Base-by-base conservation (phyloP, 2,113 vertebrate species). In the Dasyornis broadbenti region DNA sequence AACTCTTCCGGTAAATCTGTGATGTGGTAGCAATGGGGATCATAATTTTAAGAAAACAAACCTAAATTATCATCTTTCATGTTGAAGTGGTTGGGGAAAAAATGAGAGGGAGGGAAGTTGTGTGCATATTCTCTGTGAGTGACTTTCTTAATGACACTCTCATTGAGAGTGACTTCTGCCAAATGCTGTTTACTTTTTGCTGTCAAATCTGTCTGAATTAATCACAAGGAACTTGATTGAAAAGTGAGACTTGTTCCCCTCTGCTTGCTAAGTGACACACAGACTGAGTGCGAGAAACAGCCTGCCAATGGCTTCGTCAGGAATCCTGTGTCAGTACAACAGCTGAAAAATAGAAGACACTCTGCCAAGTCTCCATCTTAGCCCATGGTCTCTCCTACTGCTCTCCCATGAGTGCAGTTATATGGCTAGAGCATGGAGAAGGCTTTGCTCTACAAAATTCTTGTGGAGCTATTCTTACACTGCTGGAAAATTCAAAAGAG, bases 141-240 rank as follows among this genome's bases (percentile, higher is more conserved):
- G 54, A 80, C 52, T 97, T 90, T 93, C 76, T 54, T 81, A 90
- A 90, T 35, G 3, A 95, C 86, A 81, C 9, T 70, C 14, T 82
- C 52, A 92, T 78, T 94, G 86, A 89, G 76, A 90, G 39, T 89
- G 52, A 82, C 92, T 97, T 93, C 59, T 94, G 94, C 89, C 92
- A 96, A 95, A 93, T 86, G 79, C 68, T 93, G 86, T 86, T 93
- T 94, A 89, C 33, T 70, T 95, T 95, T 63, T 83, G 11, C 79
- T 96, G 89, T 90, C 91, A 95, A 49, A 86, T 90, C 57, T 93
- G 54, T 56, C 90, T 89, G 72, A 95, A 89, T 90, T 91, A 89
- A 89, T 83, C 68, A 90, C 28, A 94, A 52, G 59, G 21, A 88
- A 77, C 31, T 91, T 7, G 0, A 79, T 45, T 85, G 87, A 78